Evolutionary conservation across 1,140 invertebrate genomes (phyloP).

Genomic region (Odontomachus brunneus): DNA sequence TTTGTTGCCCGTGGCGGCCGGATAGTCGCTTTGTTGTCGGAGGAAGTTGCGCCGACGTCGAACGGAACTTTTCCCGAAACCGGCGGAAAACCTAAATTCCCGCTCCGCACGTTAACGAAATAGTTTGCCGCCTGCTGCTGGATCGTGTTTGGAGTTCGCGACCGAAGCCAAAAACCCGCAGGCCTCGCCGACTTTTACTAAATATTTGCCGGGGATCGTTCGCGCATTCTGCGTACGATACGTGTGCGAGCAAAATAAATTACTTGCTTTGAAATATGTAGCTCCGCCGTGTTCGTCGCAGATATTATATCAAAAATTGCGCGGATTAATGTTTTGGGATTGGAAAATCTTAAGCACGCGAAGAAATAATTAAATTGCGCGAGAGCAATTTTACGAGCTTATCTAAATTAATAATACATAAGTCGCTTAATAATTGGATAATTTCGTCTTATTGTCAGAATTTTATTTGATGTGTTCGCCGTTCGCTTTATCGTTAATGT

Average conservation of each 20-base stretch:
- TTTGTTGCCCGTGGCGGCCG: constrained; percentile 50
- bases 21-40: constrained; percentile 44
- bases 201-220: constrained; percentile 32
- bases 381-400: neutral
- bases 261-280: constrained; percentile 19
- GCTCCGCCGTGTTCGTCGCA: neutral
- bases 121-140: constrained; percentile 33
- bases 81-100: constrained; percentile 49
- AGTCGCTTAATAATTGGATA: neutral
- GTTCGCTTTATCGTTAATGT: neutral
- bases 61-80: constrained; percentile 52
- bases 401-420: no score
- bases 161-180: constrained; percentile 52
- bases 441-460: neutral
- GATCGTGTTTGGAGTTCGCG: constrained; percentile 43
- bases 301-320: constrained; percentile 1
- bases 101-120: constrained; percentile 27
- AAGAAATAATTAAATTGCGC: neutral
- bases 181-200: constrained; percentile 41
- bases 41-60: constrained; percentile 42
- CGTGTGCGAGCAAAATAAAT: constrained; percentile 32
- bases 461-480: neutral
- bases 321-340: neutral
- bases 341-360: neutral
- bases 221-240: neutral